Conservation (phyloP, 2,113 vertebrate species). For the Canis aureus region DNA sequence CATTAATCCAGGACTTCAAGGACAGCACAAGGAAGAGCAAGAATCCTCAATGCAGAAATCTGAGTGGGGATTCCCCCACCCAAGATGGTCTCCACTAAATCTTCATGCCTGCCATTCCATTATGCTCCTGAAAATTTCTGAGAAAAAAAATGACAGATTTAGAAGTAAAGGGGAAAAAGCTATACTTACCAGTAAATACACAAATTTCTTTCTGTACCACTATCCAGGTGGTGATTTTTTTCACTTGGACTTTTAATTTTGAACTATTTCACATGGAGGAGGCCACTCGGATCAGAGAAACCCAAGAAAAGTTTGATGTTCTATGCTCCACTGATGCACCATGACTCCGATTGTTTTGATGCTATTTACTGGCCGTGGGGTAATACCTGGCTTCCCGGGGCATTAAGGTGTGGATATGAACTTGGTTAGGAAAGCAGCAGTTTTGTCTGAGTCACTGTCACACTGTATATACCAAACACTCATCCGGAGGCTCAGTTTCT, state of each 20-base stretch:
- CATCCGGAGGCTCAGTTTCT: background rate
- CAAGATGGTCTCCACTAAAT: background rate
- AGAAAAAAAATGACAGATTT: background rate
- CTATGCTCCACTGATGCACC: too few relatives aligned
- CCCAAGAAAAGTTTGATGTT: background rate
- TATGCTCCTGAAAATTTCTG: background rate
- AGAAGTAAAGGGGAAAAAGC: background rate
- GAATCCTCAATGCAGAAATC: background rate
- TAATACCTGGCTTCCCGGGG: background rate
- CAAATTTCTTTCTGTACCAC: background rate
- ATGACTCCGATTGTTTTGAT: background rate
- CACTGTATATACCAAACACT: background rate
- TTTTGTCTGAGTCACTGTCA: background rate
- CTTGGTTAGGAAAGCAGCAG: background rate
- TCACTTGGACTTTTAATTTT: background rate
- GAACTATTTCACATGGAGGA: background rate
- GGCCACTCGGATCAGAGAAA: background rate
- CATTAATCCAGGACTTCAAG: background rate
- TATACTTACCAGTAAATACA: background rate
- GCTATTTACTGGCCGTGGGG: accelerated
- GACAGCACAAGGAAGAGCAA: background rate
- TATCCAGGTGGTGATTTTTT: background rate
- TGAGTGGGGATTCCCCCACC: background rate
- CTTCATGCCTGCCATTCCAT: background rate
- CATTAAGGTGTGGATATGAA: background rate